phyloP scores from a whole-genome alignment of 2,797 vertebrate species.

The Acanthis flammea region DNA sequence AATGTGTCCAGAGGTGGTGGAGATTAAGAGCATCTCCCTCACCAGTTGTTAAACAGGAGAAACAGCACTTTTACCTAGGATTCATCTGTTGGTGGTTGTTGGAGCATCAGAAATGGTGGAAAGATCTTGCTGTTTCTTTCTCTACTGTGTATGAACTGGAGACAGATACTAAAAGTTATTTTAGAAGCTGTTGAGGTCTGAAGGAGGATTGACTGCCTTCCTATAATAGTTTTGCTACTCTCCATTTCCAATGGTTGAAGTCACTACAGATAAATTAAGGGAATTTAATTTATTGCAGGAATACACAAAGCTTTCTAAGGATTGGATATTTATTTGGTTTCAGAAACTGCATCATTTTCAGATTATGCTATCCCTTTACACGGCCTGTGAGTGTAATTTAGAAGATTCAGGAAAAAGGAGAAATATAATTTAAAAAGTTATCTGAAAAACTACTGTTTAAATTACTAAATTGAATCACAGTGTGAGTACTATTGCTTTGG shows the following conservation, averaged over 20 bases:
- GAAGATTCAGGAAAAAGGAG: not conserved
- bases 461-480: not conserved
- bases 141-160: not conserved
- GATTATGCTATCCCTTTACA: not conserved
- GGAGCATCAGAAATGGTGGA: not conserved
- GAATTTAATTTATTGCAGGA: not conserved
- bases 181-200: not conserved
- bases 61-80: not conserved
- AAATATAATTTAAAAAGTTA: not conserved
- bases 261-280: not conserved
- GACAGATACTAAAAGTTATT: not conserved
- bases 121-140: not conserved
- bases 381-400: not conserved
- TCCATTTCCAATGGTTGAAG: rapidly evolving
- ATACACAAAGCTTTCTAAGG: not conserved
- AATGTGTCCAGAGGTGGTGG: not conserved
- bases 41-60: not conserved
- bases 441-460: not conserved
- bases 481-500: not conserved
- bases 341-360: not conserved
- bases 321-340: not conserved
- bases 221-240: not conserved
- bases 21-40: rapidly evolving
- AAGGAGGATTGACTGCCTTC: not conserved
- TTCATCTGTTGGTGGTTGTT: not conserved